These are phyloP conservation scores for Mus spretus DNA, from an alignment of 2,797 vertebrate species.

Conservation along the genomic window DNA sequence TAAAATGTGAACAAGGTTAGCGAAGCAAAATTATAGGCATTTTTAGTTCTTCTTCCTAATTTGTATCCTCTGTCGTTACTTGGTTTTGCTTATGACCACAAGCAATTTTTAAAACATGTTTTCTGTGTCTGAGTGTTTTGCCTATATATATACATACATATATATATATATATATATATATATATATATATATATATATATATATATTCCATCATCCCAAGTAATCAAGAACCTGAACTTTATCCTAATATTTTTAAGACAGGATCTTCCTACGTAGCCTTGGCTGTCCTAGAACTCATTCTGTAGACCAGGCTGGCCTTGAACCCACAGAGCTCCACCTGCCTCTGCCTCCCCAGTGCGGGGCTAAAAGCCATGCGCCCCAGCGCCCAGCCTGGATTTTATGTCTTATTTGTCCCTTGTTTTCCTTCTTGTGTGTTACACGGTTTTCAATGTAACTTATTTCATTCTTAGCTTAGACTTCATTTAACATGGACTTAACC, in stretches of 20 bases:
- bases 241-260: not conserved
- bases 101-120: not conserved
- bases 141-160: no score
- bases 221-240: not conserved
- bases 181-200: no score
- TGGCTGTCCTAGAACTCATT: not conserved
- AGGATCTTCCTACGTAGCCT: not conserved
- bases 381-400: not conserved
- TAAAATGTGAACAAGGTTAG: not conserved
- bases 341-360: not conserved
- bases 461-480: constrained; percentile 31
- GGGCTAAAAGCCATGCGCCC: not conserved
- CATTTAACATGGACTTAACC: not conserved
- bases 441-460: not conserved
- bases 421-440: not conserved
- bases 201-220: not conserved
- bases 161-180: no score
- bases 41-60: not conserved
- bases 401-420: not conserved
- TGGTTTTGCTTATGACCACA: not conserved
- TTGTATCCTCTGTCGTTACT: not conserved
- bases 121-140: not conserved
- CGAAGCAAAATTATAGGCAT: not conserved
- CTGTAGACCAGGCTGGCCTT: not conserved
- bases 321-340: not conserved